Base-by-base conservation (phyloP, 2,113 vertebrate genomes). In the Limanda limanda region DNA sequence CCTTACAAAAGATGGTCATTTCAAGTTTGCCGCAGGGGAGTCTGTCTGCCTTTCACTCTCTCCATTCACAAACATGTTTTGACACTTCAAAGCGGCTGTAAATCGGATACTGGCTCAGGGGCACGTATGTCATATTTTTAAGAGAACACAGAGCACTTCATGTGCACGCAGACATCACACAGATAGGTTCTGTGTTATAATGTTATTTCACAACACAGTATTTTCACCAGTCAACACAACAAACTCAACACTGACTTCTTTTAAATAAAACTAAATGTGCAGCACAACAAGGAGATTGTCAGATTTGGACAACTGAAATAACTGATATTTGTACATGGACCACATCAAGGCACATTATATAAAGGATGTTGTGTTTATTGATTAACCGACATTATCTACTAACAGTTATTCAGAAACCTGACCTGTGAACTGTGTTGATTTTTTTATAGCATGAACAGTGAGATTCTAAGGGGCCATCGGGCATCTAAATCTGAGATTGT, bases 11-110 rank as follows among this genome's bases (percentile, higher is more conserved):
- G 85, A 63, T 21, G 61, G 67, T 84, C 78, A 64, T 27, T 85
- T 84, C 82, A 54, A 71, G 78, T 72, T 76, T 40, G 69, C 76
- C 66, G 61, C 20, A 31, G 75, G 75, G 78, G 72, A 74, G 72
- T 59, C 69, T 12, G 69, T 59, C 67, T 56, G 72, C 68, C 23
- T 45, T 25, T 88, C 76, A 78, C 11, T 21, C 23, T 48, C 35
- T 70, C 56, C 57, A 74, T 80, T 87, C 66, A 79, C 76, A 78
- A 83, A 76, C 69, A 78, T 82, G 78, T 79, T 87, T 75, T 84
- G 76, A 82, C 83, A 83, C 73, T 74, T 88, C 84, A 91, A 84
- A 83, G 70, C 57, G 79, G 68, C 56, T n/a, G 70, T 20, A 74
- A 64, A 73, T 75, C 23, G 17, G 51, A 78, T 76, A 14, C 75